Evolutionary conservation across 2,113 vertebrate species (phyloP), one percentile per base, ranked within the genome.

Genomic region (Istiophorus platypterus): DNA sequence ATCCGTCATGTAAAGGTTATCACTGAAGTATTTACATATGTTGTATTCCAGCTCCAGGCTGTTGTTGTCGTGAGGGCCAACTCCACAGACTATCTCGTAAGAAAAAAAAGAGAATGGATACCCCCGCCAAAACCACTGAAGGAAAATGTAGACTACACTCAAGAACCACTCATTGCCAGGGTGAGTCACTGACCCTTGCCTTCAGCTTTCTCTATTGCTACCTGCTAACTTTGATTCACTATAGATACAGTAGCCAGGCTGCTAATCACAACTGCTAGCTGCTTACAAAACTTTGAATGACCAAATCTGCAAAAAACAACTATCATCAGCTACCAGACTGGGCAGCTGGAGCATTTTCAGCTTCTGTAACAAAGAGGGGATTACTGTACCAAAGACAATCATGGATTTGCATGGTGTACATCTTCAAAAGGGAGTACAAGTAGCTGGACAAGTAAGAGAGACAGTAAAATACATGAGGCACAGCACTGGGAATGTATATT

Each of bases 81-180:
- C 29, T 62, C 77, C 24, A 47, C 11, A 42, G 22, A 24, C 4
- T n/a, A 7, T 26, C 77, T 87, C 9, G 58, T 80, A 0, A 94
- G 97, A 65, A 94, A 94, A 29, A 97, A 92, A 80, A 87, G 97
- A 42, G 92, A 96, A 57, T 98, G 97, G 97, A 91, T 96, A 56
- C 91, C 96, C 0, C 96, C 96, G 34, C 94, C 97, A 0, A 92
- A 89, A 34, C 11, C 70, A 18, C 89, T 98, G 42, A 61, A 5
- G 3, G 97, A 98, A 74, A 97, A 97, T 42, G 57, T 81, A 6
- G 95, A 98, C 80, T 95, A 96, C 72, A 96, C 94, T 7, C 37
- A 42, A 0, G 82, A 27, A 37, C 90, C 94, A 26, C 95, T 76
- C 0, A 94, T 98, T 18, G 96, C 96, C 83, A 96, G 70, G 92